Percentiles rank a stretch among this genome's conserved stretches.
These are phyloP conservation scores for Ochotona princeps DNA, from an alignment of 2,113 vertebrate genomes.

Conservation along the genomic window DNA sequence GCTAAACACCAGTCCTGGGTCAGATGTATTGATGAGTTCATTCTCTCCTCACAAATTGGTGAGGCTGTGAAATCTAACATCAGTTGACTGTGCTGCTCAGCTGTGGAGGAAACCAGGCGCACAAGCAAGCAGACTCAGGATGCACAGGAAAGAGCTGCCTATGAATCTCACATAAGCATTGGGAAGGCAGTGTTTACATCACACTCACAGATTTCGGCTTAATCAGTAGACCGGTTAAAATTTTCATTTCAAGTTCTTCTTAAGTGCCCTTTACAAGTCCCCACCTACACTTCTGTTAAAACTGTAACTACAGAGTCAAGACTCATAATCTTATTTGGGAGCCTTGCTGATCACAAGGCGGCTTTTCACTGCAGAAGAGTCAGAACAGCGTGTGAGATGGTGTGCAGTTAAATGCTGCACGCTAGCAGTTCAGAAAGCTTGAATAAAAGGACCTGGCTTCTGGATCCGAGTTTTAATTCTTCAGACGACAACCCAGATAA, in stretches of 20 bases:
- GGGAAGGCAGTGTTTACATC: slow-evolving; percentile 55
- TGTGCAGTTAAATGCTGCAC: background rate
- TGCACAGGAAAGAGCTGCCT: background rate
- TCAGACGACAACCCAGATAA: slow-evolving; percentile 26
- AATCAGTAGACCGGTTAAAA: slow-evolving; percentile 63
- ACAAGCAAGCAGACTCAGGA: background rate
- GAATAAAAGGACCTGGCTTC: background rate
- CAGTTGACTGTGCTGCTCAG: background rate
- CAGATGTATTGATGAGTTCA: background rate
- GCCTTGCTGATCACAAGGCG: background rate
- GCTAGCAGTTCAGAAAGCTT: background rate
- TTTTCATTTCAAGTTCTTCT: slow-evolving; percentile 65
- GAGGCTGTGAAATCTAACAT: background rate
- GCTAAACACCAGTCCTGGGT: background rate
- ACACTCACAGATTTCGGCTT: slow-evolving; percentile 59
- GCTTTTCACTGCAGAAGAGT: slow-evolving; percentile 52
- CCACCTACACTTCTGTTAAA: slow-evolving; percentile 25
- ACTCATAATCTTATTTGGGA: slow-evolving; percentile 25
- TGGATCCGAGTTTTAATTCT: slow-evolving; percentile 11
- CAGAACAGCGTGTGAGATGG: background rate
- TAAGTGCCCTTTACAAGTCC: slow-evolving; percentile 52
- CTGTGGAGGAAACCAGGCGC: slow-evolving; percentile 4
- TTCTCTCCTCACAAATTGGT: background rate
- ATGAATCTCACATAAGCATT: background rate
- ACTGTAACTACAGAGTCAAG: slow-evolving; percentile 63